Percentiles rank a stretch among this genome's conserved stretches.
Evolutionary conservation across 2,797 vertebrate species (phyloP).

Genomic region (Xerus rutilus): DNA sequence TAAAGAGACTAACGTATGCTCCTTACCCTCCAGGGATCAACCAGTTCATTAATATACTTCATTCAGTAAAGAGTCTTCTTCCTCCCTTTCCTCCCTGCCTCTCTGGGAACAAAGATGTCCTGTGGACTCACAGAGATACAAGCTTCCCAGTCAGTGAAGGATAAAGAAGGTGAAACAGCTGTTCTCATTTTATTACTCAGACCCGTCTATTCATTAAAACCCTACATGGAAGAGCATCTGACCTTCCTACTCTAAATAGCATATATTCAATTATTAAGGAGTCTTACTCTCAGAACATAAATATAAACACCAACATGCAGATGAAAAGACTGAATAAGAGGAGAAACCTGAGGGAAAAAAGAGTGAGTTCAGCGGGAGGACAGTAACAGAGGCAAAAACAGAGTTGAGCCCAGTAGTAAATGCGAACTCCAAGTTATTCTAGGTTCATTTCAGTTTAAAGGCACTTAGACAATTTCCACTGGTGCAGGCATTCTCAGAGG

Average conservation of each 20-base stretch:
- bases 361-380: neutral
- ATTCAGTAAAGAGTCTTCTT: neutral
- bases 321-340: neutral
- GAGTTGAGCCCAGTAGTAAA: neutral
- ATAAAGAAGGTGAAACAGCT: neutral
- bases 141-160: neutral
- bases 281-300: neutral
- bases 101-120: neutral
- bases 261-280: neutral
- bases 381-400: neutral
- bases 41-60: neutral
- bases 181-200: neutral
- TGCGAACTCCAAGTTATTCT: neutral
- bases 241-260: neutral
- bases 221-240: neutral
- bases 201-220: neutral
- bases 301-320: neutral
- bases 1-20: neutral
- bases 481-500: neutral
- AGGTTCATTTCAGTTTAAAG: constrained; percentile 37
- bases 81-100: neutral
- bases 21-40: neutral
- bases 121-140: neutral
- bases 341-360: neutral
- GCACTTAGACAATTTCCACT: neutral